These are phyloP conservation scores for Narcine bancroftii DNA, from an alignment of 2,113 vertebrate species.

Conservation along the genomic window DNA sequence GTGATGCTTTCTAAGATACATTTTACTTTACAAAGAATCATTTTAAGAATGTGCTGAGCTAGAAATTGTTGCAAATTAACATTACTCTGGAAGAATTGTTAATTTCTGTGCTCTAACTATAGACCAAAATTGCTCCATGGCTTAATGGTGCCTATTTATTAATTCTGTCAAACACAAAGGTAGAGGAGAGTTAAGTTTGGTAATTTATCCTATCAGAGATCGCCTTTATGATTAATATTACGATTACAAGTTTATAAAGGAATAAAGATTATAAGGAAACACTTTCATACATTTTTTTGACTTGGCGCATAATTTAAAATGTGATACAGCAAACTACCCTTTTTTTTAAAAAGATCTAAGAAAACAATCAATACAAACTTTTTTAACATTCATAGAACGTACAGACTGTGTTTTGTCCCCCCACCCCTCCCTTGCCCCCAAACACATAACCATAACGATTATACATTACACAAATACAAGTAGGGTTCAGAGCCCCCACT, in stretches of 20 bases:
- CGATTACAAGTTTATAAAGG: neutral
- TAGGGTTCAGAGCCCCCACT: too few relatives aligned
- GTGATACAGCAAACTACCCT: too few relatives aligned
- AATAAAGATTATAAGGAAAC: neutral
- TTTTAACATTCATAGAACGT: too few relatives aligned
- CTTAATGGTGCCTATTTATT: neutral
- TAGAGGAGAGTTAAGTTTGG: neutral
- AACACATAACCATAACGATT: too few relatives aligned
- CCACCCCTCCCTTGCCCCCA: too few relatives aligned
- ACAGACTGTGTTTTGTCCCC: too few relatives aligned
- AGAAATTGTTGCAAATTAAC: constrained; percentile 10
- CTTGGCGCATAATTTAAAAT: too few relatives aligned
- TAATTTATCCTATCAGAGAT: neutral
- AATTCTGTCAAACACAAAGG: neutral
- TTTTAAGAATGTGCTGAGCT: neutral
- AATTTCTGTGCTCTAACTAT: neutral
- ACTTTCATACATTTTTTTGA: too few relatives aligned
- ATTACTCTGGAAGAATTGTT: neutral
- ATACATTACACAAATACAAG: too few relatives aligned
- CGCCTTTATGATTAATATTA: neutral
- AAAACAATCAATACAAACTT: too few relatives aligned
- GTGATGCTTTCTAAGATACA: constrained; percentile 14
- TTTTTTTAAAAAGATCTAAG: too few relatives aligned
- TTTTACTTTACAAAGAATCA: neutral
- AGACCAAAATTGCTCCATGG: neutral